These are phyloP conservation scores for Promerops cafer DNA, from an alignment of 2,113 vertebrate genomes.

Conservation along the genomic window DNA sequence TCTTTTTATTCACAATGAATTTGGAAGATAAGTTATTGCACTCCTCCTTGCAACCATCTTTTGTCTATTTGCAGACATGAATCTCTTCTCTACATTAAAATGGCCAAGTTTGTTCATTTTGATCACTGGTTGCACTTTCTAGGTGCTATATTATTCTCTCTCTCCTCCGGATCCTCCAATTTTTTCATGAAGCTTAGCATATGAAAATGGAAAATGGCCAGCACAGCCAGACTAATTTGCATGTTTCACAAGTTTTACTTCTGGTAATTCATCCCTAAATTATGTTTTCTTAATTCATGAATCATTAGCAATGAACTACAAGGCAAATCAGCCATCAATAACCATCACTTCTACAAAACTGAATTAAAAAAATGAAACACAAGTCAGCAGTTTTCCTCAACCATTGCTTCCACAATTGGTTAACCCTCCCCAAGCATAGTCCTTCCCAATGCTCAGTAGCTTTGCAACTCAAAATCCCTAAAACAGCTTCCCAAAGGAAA, in stretches of 20 bases:
- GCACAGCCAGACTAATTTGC: not conserved
- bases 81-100: not conserved
- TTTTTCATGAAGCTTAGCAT: not conserved
- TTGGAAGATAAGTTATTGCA: not conserved
- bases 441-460: not conserved
- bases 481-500: not conserved
- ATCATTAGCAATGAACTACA: not conserved
- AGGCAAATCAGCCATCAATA: not conserved
- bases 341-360: not conserved
- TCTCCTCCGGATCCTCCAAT: not conserved
- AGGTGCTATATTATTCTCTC: not conserved
- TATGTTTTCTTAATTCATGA: not conserved
- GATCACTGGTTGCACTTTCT: not conserved
- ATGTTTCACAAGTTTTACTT: not conserved
- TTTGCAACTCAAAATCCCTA: not conserved
- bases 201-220: not conserved
- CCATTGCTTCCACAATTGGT: not conserved
- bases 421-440: not conserved
- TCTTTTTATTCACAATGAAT: not conserved
- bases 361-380: not conserved
- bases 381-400: not conserved
- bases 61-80: rapidly evolving
- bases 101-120: not conserved
- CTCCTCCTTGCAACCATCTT: not conserved
- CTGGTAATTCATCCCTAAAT: not conserved